phyloP scores from a whole-genome alignment of 2,888 invertebrate genomes.

The Pseudeuparius sepicola region DNA sequence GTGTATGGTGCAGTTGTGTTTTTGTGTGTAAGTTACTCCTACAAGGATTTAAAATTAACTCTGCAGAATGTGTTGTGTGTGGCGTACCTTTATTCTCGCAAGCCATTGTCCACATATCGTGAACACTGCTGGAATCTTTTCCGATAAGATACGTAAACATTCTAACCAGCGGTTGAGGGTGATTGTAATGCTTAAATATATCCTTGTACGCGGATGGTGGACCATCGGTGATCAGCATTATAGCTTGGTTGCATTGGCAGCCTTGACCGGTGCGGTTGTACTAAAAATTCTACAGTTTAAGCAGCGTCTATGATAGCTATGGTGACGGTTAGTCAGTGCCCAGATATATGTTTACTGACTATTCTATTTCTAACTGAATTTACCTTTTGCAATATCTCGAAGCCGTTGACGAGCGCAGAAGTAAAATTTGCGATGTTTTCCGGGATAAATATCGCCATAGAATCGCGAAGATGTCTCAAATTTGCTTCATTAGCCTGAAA shows the following conservation, averaged over 20 bases:
- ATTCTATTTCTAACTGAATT: no score
- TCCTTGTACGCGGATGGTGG: constrained; percentile 62
- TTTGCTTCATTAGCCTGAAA: constrained; percentile 72
- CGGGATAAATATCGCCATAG: constrained; percentile 61
- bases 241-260: constrained; percentile 95
- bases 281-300: no score
- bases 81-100: constrained; percentile 92
- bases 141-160: constrained; percentile 96
- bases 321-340: no score
- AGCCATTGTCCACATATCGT: constrained; percentile 88
- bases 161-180: constrained; percentile 87
- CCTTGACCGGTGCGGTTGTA: constrained; percentile 78
- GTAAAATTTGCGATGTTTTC: constrained; percentile 85
- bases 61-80: no score
- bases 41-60: no score
- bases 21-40: no score
- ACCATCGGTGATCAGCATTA: constrained; percentile 93
- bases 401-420: constrained; percentile 82
- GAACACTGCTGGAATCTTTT: constrained; percentile 78
- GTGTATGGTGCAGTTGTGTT: no score
- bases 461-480: constrained; percentile 67
- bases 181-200: constrained; percentile 69
- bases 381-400: constrained; percentile 83
- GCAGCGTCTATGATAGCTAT: no score
- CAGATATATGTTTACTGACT: no score